These are phyloP conservation scores for Ctenicera cuprea DNA, from an alignment of 2,888 invertebrate genomes.

Conservation along the genomic window DNA sequence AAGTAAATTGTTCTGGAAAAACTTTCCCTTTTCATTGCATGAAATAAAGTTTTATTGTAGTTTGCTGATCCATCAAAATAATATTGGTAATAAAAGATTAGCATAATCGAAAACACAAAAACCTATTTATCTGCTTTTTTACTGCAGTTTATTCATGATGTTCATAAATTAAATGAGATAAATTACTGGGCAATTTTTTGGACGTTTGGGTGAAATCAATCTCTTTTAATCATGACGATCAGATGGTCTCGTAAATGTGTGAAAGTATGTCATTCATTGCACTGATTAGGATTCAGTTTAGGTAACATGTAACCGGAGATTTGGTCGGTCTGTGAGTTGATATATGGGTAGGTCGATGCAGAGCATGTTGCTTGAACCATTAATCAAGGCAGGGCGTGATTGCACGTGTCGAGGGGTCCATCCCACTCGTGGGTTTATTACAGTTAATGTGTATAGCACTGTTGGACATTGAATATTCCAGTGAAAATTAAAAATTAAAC, in stretches of 20 bases:
- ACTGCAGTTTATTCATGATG: too few species aligned
- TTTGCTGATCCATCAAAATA: too few species aligned
- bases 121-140: too few species aligned
- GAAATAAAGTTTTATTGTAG: too few species aligned
- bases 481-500: constrained; percentile 44
- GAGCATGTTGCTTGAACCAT: constrained; percentile 68
- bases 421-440: constrained; percentile 63
- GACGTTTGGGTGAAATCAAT: too few species aligned
- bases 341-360: constrained; percentile 70
- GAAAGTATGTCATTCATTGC: constrained; percentile 37
- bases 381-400: constrained; percentile 69
- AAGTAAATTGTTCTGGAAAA: too few species aligned
- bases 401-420: constrained; percentile 64
- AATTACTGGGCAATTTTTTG: too few species aligned
- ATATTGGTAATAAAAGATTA: too few species aligned
- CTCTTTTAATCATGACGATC: neutral
- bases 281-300: constrained; percentile 59
- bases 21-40: too few species aligned
- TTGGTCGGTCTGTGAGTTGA: constrained; percentile 64
- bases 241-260: constrained; percentile 8
- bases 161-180: too few species aligned
- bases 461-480: constrained; percentile 30
- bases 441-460: constrained; percentile 50
- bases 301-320: constrained; percentile 63
- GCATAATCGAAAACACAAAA: too few species aligned